Evolutionary conservation across 2,888 invertebrate genomes (phyloP), one percentile per base, ranked within the genome.

Genomic region (Apantesis nais): DNA sequence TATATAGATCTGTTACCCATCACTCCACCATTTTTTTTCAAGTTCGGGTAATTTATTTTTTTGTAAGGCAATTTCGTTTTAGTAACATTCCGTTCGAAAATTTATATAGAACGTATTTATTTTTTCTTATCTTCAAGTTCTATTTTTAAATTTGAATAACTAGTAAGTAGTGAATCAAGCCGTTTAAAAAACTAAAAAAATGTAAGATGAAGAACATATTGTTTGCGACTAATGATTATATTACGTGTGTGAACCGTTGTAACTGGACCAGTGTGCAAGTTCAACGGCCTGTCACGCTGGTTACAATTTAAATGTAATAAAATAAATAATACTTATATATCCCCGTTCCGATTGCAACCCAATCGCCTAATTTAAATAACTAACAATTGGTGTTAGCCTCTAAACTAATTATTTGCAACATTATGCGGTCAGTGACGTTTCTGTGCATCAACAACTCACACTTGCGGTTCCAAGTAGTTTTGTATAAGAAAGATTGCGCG

Each of bases 391-490:
- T 65, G 73, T 78, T 73, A 76, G 78, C 74, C 79, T 81, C 67
- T 77, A 74, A 83, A 80, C 81, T 85, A 78, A 87, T 89, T 86
- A 87, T 78, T 78, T 78, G 77, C 77, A 82, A 81, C 81, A 87
- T 87, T 87, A 85, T 83, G 85, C 87, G 89, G 89, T 89, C 87
- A 88, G 77, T 86, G 86, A 85, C 86, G 83, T 81, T 83, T 78
- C 73, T 66, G 71, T 79, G 78, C 71, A 75, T 74, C 73, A 73
- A 74, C 73, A 70, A 77, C 68, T 48, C 73, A 72, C 75, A 70
- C 67, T 77, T 73, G 75, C 71, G 68, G 76, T 78, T 69, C 69
- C 68, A 72, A 72, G 82, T 80, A 79, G 79, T 75, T 84, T 82
- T 77, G 79, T 85, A 84, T 86, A 86, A 86, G 83, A 86, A 85